Base-by-base conservation (phyloP, 2,797 vertebrate species). In the Sitta carolinensis region DNA sequence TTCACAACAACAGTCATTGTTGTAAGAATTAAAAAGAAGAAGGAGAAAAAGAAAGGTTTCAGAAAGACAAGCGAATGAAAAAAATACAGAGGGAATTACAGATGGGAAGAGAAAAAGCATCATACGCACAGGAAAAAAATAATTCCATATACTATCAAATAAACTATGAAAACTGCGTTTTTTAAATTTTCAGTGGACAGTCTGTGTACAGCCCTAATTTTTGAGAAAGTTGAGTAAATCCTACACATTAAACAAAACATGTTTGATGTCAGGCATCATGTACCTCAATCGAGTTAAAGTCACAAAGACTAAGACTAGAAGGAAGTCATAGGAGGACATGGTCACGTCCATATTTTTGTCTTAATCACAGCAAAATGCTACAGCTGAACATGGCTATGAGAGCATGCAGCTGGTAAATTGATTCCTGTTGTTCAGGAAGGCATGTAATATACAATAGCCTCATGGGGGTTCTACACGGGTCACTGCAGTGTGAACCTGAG, bases 221-320 rank as follows among this genome's bases (percentile, higher is more conserved):
- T 62, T 1, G 2, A 78, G 22, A 47, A 64, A 47, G 10, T 2
- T 36, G 52, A 64, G 17, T 29, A 82, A 79, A 58, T 23, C 51
- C 36, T 64, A 34, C 8, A 26, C 32, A 77, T 29, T 14, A 75
- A 72, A 45, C 32, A 73, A 63, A 83, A 61, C 14, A 16, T 0
- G 3, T 23, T 8, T 69, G 22, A 51, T 45, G 18, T 13, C 6
- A 69, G 18, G 22, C 9, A 2, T 57, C 0, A 1, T 34, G 36
- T 52, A 38, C n/a, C 82, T 50, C 6, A 36, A n/a, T n/a, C n/a
- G n/a, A 84, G 48, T 13, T 29, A 21, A 80, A 58, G 19, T 20
- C 61, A 67, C 42, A 18, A 70, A 77, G 61, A 80, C 23, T 21
- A 83, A 84, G n/a, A 30, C 63, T 51, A 61, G 47, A 38, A 89